Evolutionary conservation across 2,113 vertebrate genomes (phyloP).

Genomic region (Octodon degus): DNA sequence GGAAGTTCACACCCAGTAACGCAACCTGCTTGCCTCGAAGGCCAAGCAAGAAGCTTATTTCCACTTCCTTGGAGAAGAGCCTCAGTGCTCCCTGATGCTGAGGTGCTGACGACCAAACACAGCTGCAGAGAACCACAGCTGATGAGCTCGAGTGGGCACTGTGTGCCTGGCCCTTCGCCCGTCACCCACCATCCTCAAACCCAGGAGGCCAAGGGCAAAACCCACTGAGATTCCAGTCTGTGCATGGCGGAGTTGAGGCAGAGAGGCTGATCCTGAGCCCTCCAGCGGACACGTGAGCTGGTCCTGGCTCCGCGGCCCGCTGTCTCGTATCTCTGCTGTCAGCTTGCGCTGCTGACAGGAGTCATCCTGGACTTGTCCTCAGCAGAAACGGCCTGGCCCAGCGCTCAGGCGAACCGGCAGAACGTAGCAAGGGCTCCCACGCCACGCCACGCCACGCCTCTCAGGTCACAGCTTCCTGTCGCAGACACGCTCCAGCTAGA

Average conservation of each 20-base stretch:
- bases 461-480: background rate
- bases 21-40: background rate
- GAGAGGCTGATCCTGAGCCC: fast-evolving
- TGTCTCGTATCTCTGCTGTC: slow-evolving; percentile 4
- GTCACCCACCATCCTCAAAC: fast-evolving
- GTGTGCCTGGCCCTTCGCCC: fast-evolving
- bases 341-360: background rate
- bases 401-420: background rate
- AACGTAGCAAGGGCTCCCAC: slow-evolving; percentile 60
- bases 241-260: background rate
- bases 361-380: slow-evolving; percentile 41
- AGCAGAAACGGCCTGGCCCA: background rate
- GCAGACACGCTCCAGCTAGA: slow-evolving; percentile 37
- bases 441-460: slow-evolving; percentile 27
- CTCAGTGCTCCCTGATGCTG: slow-evolving; percentile 17
- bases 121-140: background rate
- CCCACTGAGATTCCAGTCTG: background rate
- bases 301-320: background rate
- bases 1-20: slow-evolving; percentile 32
- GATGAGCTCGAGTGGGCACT: fast-evolving
- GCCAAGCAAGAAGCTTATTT: slow-evolving; percentile 63
- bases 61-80: slow-evolving; percentile 69
- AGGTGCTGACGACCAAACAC: fast-evolving
- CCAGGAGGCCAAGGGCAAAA: background rate
- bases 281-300: fast-evolving